Base-by-base conservation (phyloP, 2,797 vertebrate species). In the Macrochelys suwanniensis region DNA sequence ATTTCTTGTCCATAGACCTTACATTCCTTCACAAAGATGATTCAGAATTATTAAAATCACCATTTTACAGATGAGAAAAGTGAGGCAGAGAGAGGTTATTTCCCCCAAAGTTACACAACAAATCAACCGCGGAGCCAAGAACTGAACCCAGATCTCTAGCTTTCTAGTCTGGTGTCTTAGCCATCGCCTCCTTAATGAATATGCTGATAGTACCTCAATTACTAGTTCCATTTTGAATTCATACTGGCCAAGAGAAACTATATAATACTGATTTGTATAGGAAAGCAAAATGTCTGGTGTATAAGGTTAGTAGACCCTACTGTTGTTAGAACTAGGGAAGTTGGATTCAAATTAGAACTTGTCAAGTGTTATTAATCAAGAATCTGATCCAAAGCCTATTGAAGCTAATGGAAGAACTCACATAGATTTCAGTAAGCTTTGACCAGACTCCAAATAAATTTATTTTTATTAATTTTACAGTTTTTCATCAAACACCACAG, bases 271-370 rank as follows among this genome's bases (percentile, higher is more conserved):
- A 71, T 95, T 17, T 93, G 9, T 49, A 5, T 33, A 47, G 1
- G 21, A 31, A 56, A 84, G 11, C 33, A 1, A 54, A 26, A 16
- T 81, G 33, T 88, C 74, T 68, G 11, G 8, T 61, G 6, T 56
- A 13, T 68, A 2, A 42, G 10, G 31, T 19, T 61, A 61, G 25
- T 2, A 87, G 25, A 1, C 0, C 50, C 17, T 11, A 0, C 13
- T 85, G 11, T 23, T 53, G 2, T 87, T 87, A 65, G 68, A 80
- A 82, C 17, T 11, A 31, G 77, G 11, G 77, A 28, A 47, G 2
- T 0, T 16, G 5, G 1, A 50, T 82, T 85, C 47, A 3, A 2
- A 12, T 82, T 31, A 86, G 5, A 57, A 77, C 17, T 80, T 87
- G 45, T 51, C 5, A 49, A 25, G 11, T 77, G 31, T 47, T 47